Evolutionary conservation across 2,888 invertebrate species (phyloP), one percentile per base, ranked within the genome.

Genomic region (Drosophila neutralis): DNA sequence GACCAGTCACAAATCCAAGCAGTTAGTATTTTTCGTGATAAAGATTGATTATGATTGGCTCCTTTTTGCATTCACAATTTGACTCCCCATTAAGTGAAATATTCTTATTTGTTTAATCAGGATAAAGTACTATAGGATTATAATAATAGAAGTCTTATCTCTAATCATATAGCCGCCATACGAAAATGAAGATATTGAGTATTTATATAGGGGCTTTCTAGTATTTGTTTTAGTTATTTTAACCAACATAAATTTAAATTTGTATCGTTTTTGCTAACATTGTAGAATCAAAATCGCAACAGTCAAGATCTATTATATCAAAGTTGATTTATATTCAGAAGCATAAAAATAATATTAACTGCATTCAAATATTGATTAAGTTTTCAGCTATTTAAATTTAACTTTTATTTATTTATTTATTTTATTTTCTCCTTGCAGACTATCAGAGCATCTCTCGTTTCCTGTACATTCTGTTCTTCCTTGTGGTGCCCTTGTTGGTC

Each of bases 381-480:
- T 21, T 13, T 45, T 15, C 45, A 45, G 7, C 7, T 45, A 13
- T 45, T 13, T 1, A 45, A 21, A 45, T 45, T 21, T 4, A 7
- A 15, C 13, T 13, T 7, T 21, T 21, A 7, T 15, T 8, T 7
- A 21, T 4, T 45, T 2, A 13, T 15, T 21, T 24, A 15, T 10
- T 24, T 21, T 36, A 51, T 7, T 31, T 11, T 36, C 6, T 18
- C 29, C 68, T 94, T 94, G 38, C 94, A 97, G 97, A 96, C 72
- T 83, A 89, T 38, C 78, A 89, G 77, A 95, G 95, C 87, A 95
- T 97, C 92, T 95, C 97, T 91, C 96, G 96, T 72, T 96, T 96
- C 36, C 94, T 98, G 94, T 97, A 97, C 92, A 95, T 98, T 79
- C 95, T 98, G 86, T 98, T 98, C 95, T 94, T 98, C 84, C 96